Evolutionary conservation across 2,797 vertebrate species (phyloP).

Genomic region (Eidolon dupreanum): DNA sequence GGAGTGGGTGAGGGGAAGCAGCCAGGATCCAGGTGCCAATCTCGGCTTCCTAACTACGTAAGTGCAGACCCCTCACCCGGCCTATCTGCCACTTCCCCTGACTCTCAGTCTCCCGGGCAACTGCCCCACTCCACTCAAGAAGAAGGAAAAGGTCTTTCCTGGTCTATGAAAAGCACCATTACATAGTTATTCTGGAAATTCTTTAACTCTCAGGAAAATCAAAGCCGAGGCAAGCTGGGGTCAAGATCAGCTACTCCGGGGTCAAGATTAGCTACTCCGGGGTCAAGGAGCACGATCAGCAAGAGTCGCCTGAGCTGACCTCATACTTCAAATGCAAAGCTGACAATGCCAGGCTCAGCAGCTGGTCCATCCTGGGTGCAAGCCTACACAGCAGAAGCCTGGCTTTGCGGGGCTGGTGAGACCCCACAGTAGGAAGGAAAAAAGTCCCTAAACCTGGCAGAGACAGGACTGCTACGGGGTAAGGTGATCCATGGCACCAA

Average conservation of each 20-base stretch:
- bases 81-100: not conserved
- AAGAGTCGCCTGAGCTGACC: not conserved
- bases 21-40: not conserved
- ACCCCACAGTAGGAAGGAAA: not conserved
- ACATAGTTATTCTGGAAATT: not conserved
- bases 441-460: not conserved
- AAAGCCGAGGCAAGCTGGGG: not conserved
- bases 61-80: too few species aligned
- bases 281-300: not conserved
- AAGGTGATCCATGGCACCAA: not conserved
- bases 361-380: not conserved
- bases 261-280: not conserved
- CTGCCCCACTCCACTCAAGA: not conserved
- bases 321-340: not conserved
- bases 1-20: not conserved
- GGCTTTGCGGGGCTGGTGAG: not conserved
- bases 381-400: not conserved
- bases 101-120: not conserved
- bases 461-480: not conserved
- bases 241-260: not conserved
- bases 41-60: not conserved
- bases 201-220: constrained; percentile 10
- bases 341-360: not conserved
- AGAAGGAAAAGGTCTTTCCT: not conserved
- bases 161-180: not conserved